phyloP scores from a whole-genome alignment of 30 jellyfish, hydroid and myxozoan species.

The Nemopilema nomurai region DNA sequence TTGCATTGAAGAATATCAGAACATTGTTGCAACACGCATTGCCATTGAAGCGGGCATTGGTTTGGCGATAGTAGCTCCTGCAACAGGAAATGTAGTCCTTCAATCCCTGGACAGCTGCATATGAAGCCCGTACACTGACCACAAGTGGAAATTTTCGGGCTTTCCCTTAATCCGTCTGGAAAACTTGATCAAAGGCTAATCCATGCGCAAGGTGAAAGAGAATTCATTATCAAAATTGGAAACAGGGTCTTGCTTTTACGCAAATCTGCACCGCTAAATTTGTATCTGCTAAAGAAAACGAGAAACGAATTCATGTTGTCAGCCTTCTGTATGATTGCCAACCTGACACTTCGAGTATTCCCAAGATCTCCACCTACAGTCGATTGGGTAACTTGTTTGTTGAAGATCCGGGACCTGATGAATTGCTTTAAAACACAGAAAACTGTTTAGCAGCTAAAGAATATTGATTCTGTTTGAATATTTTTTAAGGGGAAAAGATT shows the following conservation, averaged over 20 bases:
- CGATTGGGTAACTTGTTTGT: no score
- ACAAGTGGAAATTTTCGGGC: neutral
- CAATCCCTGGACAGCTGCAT: neutral
- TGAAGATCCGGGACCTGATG: no score
- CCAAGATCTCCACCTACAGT: no score
- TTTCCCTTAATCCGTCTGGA: neutral
- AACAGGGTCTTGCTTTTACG: neutral
- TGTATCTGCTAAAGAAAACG: neutral
- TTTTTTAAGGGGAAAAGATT: no score
- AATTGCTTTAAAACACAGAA: no score
- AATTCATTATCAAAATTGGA: neutral
- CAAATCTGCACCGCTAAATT: neutral
- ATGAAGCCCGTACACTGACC: neutral
- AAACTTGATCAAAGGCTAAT: neutral
- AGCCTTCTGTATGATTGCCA: no score
- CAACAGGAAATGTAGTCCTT: neutral
- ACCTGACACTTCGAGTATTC: no score
- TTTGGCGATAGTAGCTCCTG: neutral
- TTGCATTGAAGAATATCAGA: no score
- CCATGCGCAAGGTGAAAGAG: neutral
- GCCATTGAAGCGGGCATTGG: neutral
- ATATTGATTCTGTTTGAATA: no score
- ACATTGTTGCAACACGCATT: neutral
- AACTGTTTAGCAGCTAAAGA: no score
- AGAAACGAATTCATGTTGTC: neutral